Conservation (phyloP, 2,888 invertebrate species). For the Ochropleura leucogaster region DNA sequence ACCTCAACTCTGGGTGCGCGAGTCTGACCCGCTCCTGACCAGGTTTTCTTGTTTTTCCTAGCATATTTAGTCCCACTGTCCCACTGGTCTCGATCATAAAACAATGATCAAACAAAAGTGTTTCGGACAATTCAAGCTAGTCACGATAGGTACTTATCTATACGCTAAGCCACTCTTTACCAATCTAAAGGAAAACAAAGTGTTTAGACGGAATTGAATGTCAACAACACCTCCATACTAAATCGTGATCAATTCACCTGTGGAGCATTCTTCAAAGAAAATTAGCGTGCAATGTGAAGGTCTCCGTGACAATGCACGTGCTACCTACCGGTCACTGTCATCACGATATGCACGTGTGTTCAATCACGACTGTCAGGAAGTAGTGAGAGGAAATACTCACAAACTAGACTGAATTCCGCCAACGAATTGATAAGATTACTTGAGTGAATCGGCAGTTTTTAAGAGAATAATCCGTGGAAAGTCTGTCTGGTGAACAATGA, state of each 20-base stretch:
- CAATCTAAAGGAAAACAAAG: no score
- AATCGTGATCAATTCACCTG: conserved; percentile 25
- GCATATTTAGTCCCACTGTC: background rate
- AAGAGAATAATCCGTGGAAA: background rate
- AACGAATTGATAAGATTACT: conserved; percentile 4
- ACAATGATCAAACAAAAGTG: background rate
- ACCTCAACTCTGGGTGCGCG: no score
- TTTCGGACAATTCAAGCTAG: background rate
- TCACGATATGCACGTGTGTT: conserved; percentile 12
- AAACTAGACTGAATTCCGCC: background rate
- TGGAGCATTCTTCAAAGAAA: background rate
- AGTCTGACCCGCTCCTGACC: no score
- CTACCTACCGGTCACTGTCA: background rate
- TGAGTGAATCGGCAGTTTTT: background rate
- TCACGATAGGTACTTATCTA: background rate
- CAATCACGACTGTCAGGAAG: conserved; percentile 35
- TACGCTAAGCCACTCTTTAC: background rate
- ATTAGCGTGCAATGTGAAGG: conserved; percentile 15
- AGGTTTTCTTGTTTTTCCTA: background rate
- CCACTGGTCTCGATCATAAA: background rate
- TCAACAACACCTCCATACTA: conserved; percentile 5
- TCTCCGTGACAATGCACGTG: background rate
- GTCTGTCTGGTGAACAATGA: background rate
- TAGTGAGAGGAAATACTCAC: background rate
- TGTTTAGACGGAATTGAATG: background rate